Conservation (phyloP, 2,888 invertebrate species). For the Tetragonisca angustula region DNA sequence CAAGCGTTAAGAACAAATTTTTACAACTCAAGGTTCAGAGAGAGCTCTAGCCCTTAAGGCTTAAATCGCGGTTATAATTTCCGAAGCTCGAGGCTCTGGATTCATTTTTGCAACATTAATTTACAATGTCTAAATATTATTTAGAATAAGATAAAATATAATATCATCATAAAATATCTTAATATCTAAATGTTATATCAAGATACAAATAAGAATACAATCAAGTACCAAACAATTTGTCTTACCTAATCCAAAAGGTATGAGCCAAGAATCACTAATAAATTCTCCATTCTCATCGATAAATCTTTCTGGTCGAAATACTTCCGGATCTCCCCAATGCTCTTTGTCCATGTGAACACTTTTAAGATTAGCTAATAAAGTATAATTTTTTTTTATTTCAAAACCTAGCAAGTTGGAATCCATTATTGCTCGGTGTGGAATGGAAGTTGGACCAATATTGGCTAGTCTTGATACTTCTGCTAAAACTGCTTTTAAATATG, state of each 20-base stretch:
- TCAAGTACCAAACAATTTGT: not conserved
- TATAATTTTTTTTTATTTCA: slow-evolving; percentile 91
- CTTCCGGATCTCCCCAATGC: slow-evolving; percentile 88
- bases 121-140: no score
- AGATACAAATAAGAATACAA: no score
- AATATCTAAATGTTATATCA: no score
- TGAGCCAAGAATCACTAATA: slow-evolving; percentile 87
- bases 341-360: slow-evolving; percentile 89
- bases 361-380: slow-evolving; percentile 91
- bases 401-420: slow-evolving; percentile 90
- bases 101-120: no score
- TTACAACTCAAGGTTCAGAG: no score
- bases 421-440: slow-evolving; percentile 92
- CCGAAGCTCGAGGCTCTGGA: no score
- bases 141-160: no score
- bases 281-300: slow-evolving; percentile 87
- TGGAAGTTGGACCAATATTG: slow-evolving; percentile 90
- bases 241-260: slow-evolving; percentile 91
- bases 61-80: no score
- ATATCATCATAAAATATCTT: no score
- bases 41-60: no score
- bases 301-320: slow-evolving; percentile 91
- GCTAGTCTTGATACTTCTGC: slow-evolving; percentile 92
- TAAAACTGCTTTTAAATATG: slow-evolving; percentile 91
- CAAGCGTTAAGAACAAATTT: no score